phyloP scores from a whole-genome alignment of 2,888 invertebrate genomes.

The Drosophila mettleri region DNA sequence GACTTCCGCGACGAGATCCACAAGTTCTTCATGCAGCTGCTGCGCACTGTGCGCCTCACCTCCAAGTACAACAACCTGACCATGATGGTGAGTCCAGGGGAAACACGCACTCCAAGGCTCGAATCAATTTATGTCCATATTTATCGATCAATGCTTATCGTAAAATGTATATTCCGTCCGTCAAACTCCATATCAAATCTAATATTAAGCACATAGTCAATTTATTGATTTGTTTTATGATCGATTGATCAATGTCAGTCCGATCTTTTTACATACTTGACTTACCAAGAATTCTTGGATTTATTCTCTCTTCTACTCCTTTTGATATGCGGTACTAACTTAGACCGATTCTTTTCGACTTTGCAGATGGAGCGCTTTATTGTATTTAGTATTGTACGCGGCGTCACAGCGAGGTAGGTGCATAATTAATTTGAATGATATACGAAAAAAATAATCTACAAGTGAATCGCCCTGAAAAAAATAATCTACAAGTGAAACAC shows the following conservation, averaged over 20 bases:
- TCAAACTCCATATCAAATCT: no score
- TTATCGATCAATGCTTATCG: neutral
- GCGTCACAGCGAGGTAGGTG: constrained; percentile 26
- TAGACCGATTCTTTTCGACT: neutral
- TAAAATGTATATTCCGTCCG: no score
- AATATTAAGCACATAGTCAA: no score
- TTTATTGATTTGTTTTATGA: neutral
- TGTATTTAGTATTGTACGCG: constrained; percentile 55
- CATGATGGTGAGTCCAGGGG: constrained; percentile 45
- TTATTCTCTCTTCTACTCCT: no score
- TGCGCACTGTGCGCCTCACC: constrained; percentile 17
- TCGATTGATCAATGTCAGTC: no score
- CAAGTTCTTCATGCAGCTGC: constrained; percentile 42
- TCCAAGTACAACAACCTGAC: constrained; percentile 14
- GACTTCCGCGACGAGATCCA: constrained; percentile 32
- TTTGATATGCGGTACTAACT: neutral
- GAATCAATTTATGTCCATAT: no score
- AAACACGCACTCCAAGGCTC: no score
- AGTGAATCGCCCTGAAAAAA: no score
- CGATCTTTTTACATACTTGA: no score
- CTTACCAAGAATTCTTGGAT: no score
- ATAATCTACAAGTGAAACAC: no score
- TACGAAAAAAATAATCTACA: no score
- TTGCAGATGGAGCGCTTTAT: constrained; percentile 61
- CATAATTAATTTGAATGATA: neutral